phyloP scores from a whole-genome alignment of 2,113 vertebrate species.

The Aphyosemion australe region DNA sequence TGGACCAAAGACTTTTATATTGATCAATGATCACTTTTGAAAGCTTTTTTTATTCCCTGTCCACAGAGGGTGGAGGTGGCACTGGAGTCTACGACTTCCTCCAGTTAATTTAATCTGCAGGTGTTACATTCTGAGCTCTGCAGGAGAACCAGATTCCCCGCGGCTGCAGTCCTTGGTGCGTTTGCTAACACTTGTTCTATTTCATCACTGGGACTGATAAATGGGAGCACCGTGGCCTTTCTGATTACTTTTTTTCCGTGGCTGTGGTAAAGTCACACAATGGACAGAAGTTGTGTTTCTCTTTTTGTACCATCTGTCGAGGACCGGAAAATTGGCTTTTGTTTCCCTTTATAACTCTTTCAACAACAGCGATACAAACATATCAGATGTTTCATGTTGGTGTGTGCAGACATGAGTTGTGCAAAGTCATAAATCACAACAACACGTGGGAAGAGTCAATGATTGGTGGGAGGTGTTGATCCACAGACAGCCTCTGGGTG shows the following conservation, averaged over 20 bases:
- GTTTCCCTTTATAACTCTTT: not conserved
- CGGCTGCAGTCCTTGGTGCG: constrained; percentile 3
- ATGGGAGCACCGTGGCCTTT: constrained; percentile 18
- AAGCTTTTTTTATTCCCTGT: too few relatives aligned
- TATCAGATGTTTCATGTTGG: too few relatives aligned
- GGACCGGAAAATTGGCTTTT: constrained; percentile 31
- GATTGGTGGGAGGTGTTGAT: too few relatives aligned
- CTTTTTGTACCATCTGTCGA: constrained; percentile 21
- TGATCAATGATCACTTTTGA: too few relatives aligned
- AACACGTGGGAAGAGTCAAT: too few relatives aligned
- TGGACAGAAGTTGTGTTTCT: constrained; percentile 24
- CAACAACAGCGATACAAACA: not conserved
- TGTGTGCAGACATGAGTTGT: too few relatives aligned
- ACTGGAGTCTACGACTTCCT: not conserved
- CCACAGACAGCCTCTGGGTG: too few relatives aligned
- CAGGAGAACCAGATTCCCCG: constrained; percentile 7
- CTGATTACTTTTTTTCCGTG: constrained; percentile 3
- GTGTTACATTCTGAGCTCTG: constrained; percentile 5
- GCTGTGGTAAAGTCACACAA: constrained; percentile 4
- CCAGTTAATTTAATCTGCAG: constrained; percentile 7
- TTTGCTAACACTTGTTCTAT: constrained; percentile 27
- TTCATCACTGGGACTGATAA: constrained; percentile 28
- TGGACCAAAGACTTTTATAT: too few relatives aligned
- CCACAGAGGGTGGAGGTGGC: too few relatives aligned
- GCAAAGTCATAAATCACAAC: too few relatives aligned